Evolutionary conservation across 2,888 invertebrate species (phyloP).

Genomic region (Melanostoma mellinum): DNA sequence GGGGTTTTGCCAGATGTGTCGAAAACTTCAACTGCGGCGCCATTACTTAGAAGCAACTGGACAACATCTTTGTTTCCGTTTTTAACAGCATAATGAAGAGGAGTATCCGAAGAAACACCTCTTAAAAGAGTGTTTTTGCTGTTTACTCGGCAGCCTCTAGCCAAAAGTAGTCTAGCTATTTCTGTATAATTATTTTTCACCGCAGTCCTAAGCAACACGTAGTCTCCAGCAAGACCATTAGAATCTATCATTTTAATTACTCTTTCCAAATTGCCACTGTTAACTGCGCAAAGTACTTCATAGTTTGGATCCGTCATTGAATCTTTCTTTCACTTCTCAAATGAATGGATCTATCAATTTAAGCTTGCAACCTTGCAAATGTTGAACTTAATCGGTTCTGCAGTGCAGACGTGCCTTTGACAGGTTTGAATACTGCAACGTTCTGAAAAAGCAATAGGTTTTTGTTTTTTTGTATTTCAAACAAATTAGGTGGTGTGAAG

Average conservation of each 20-base stretch:
- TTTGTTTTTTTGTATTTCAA: too few relatives aligned
- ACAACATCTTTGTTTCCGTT: neutral
- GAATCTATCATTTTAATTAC: neutral
- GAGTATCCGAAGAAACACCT: neutral
- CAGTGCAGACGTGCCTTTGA: too few relatives aligned
- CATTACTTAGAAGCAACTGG: neutral
- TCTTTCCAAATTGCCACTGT: too few relatives aligned
- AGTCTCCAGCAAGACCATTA: neutral
- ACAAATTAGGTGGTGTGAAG: too few relatives aligned
- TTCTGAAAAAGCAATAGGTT: too few relatives aligned
- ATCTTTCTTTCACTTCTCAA: too few relatives aligned
- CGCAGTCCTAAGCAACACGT: neutral
- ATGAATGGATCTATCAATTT: too few relatives aligned
- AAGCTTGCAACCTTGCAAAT: too few relatives aligned
- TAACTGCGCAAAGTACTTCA: too few relatives aligned
- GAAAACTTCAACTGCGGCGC: neutral
- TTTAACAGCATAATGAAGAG: conserved; percentile 3
- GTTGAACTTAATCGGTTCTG: too few relatives aligned
- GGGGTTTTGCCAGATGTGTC: neutral
- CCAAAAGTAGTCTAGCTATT: neutral
- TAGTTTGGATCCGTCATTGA: too few relatives aligned
- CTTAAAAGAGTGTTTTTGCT: neutral
- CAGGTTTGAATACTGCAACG: too few relatives aligned
- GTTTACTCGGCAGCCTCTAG: neutral
- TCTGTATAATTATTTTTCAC: neutral